Conservation (phyloP, 2,888 invertebrate species). For the Coelopa pilipes region DNA sequence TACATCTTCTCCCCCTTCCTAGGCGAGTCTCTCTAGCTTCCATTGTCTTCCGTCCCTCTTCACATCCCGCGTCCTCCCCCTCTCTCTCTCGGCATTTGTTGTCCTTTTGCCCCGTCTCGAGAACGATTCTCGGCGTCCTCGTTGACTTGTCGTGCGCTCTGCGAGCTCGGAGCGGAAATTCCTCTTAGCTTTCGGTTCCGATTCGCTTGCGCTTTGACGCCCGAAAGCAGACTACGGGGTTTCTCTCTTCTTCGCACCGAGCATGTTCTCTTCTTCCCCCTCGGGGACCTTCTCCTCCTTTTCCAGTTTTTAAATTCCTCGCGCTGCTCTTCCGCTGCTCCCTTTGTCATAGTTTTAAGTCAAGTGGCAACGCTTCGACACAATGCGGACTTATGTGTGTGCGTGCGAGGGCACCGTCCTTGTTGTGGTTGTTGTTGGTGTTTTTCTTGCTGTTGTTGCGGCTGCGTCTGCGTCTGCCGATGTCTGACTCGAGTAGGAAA, state of each 20-base stretch:
- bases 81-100: neutral
- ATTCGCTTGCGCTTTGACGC: neutral
- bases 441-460: too few relatives aligned
- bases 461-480: too few relatives aligned
- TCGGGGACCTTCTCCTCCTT: too few relatives aligned
- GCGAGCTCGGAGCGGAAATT: too few relatives aligned
- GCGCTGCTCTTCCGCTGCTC: neutral
- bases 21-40: too few relatives aligned
- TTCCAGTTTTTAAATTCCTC: conserved; percentile 8
- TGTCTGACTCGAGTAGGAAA: conserved; percentile 14
- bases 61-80: neutral
- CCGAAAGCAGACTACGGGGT: neutral
- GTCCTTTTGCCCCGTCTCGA: neutral
- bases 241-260: too few relatives aligned
- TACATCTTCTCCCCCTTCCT: too few relatives aligned
- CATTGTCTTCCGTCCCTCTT: neutral
- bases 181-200: neutral
- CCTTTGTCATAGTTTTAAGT: conserved; percentile 6
- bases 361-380: conserved; percentile 19
- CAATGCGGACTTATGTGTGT: neutral
- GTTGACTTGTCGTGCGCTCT: too few relatives aligned
- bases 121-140: neutral
- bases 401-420: too few relatives aligned
- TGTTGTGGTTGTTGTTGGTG: too few relatives aligned
- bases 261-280: too few relatives aligned